phyloP scores from a whole-genome alignment of 2,113 vertebrate species.

The Anser brachyrhynchus region DNA sequence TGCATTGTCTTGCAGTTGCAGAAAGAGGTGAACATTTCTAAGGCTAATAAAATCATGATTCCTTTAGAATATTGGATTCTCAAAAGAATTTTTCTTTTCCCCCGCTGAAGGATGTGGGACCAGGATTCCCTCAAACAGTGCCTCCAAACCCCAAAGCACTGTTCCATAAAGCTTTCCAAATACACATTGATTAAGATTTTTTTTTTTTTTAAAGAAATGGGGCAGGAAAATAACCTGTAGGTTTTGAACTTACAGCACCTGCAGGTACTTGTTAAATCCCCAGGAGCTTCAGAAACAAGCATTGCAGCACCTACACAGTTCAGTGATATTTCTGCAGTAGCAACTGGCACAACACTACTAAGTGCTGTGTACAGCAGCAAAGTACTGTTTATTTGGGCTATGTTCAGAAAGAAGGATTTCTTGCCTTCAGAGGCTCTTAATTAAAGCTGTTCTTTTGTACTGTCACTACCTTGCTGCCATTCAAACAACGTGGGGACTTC shows the following conservation, averaged over 20 bases:
- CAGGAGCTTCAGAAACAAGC: neutral
- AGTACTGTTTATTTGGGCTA: neutral
- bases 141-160: rapidly evolving
- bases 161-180: neutral
- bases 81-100: neutral
- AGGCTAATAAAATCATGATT: neutral
- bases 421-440: slow-evolving; percentile 22
- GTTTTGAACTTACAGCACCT: neutral
- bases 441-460: slow-evolving; percentile 48
- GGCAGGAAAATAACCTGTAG: neutral
- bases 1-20: neutral
- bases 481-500: neutral
- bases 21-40: neutral
- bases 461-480: neutral
- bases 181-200: rapidly evolving
- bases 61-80: neutral
- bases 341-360: neutral
- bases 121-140: neutral
- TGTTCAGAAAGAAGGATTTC: slow-evolving; percentile 2
- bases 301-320: neutral
- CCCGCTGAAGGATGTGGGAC: neutral
- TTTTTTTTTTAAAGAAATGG: neutral
- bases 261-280: neutral
- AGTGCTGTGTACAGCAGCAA: rapidly evolving
- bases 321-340: neutral